Evolutionary conservation across 2,888 invertebrate genomes (phyloP).

Genomic region (Dynastes tityus): DNA sequence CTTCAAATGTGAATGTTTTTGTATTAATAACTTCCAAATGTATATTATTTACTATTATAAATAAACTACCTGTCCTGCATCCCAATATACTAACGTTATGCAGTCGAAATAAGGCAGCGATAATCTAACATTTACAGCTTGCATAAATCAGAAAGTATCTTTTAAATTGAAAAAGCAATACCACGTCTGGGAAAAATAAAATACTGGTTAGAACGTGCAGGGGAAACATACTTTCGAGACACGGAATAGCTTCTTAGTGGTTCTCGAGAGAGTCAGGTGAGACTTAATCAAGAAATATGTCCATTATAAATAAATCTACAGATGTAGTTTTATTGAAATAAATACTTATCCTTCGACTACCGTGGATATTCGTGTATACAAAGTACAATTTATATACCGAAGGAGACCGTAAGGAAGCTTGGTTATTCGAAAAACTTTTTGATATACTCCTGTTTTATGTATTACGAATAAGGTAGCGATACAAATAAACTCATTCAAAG

Average conservation of each 20-base stretch:
- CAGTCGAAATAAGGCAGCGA: not conserved
- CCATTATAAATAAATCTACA: conserved; percentile 54
- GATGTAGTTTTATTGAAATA: conserved; percentile 55
- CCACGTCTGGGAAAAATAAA: conserved; percentile 44
- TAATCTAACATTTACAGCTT: conserved; percentile 3
- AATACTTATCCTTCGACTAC: conserved; percentile 50
- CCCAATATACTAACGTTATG: not conserved
- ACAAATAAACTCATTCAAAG: conserved; percentile 58
- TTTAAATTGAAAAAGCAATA: conserved; percentile 34
- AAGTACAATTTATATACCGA: conserved; percentile 44
- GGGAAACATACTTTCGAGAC: conserved; percentile 49
- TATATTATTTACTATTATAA: too few relatives aligned
- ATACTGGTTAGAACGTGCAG: conserved; percentile 42
- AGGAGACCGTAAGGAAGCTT: conserved; percentile 16
- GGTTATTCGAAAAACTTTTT: conserved; percentile 44
- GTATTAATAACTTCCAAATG: too few relatives aligned
- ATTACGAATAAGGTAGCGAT: conserved; percentile 53
- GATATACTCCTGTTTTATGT: conserved; percentile 47
- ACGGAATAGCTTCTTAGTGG: conserved; percentile 56
- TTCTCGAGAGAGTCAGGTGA: conserved; percentile 52
- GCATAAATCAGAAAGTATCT: conserved; percentile 29
- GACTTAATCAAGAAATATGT: conserved; percentile 56
- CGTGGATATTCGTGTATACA: conserved; percentile 26
- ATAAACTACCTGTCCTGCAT: too few relatives aligned
- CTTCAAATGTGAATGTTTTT: too few relatives aligned